A percentile compares a stretch with the other conserved stretches of the same genome.
Conservation (phyloP, 2,797 vertebrate genomes). For the Bryconaethiops microstoma region DNA sequence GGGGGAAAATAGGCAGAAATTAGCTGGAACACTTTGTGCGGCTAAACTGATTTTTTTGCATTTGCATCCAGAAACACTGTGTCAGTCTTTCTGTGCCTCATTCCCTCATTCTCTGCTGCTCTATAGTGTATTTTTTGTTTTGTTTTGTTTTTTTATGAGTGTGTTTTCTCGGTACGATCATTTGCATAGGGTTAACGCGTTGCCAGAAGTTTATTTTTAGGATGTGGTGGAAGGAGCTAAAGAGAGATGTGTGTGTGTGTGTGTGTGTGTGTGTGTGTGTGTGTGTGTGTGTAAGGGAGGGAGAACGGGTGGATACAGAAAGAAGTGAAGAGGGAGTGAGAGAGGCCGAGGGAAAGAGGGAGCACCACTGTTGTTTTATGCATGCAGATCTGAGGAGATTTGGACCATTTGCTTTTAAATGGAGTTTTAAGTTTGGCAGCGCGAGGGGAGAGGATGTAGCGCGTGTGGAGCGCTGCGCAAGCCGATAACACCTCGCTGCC, state of each 20-base stretch:
- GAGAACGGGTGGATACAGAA: not conserved
- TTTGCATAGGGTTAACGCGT: slow-evolving; percentile 76
- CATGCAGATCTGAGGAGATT: slow-evolving; percentile 72
- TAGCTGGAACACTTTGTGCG: slow-evolving; percentile 68
- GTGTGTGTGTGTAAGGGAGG: not conserved
- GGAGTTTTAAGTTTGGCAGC: slow-evolving; percentile 68
- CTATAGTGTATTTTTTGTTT: slow-evolving; percentile 4
- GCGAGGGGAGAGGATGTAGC: slow-evolving; percentile 70
- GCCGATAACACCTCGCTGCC: slow-evolving; percentile 58
- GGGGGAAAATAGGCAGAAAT: slow-evolving; percentile 56
- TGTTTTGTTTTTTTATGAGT: slow-evolving; percentile 1
- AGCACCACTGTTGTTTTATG: slow-evolving; percentile 64
- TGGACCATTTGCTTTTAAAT: slow-evolving; percentile 72
- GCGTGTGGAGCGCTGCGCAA: slow-evolving; percentile 64
- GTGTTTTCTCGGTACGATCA: slow-evolving; percentile 54
- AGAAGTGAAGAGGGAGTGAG: slow-evolving; percentile 42
- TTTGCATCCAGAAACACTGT: slow-evolving; percentile 76
- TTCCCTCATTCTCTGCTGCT: slow-evolving; percentile 36
- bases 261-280: not conserved
- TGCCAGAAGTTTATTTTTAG: slow-evolving; percentile 81
- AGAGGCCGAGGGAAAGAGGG: slow-evolving; percentile 58
- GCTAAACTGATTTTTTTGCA: slow-evolving; percentile 73
- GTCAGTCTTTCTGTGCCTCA: slow-evolving; percentile 62
- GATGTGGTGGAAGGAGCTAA: slow-evolving; percentile 73
- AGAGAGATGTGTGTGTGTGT: slow-evolving; percentile 26